Conservation (phyloP, 2,113 vertebrate species). For the Martes martes region DNA sequence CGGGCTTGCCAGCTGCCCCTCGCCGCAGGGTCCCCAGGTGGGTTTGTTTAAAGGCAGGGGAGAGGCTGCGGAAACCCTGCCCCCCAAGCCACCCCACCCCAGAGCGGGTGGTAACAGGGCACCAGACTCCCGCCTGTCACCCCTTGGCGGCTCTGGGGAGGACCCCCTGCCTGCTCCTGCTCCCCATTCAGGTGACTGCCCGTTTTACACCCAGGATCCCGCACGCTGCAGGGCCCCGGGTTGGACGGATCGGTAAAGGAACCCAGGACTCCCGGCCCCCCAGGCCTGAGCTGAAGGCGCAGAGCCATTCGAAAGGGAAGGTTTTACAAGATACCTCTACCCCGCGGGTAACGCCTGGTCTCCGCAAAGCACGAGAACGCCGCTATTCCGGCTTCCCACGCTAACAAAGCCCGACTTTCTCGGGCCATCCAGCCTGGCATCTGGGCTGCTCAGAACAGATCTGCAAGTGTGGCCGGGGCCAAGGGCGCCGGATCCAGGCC, state of each 20-base stretch:
- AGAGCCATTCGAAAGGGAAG: not conserved
- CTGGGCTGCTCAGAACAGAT: not conserved
- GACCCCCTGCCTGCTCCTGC: not conserved
- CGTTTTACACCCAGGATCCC: too few relatives aligned
- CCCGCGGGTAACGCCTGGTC: not conserved
- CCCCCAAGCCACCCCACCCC: not conserved
- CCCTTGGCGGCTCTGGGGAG: not conserved
- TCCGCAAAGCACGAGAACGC: conserved; percentile 30
- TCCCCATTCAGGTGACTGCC: not conserved
- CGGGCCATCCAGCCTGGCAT: not conserved
- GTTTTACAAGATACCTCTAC: not conserved
- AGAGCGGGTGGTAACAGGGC: not conserved
- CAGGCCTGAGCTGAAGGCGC: not conserved
- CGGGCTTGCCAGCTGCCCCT: not conserved
- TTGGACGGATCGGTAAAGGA: not conserved
- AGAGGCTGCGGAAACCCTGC: not conserved
- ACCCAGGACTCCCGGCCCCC: not conserved
- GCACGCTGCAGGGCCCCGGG: not conserved
- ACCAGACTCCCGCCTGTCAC: not conserved
- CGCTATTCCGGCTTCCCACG: conserved; percentile 7
- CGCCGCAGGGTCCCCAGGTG: accelerated
- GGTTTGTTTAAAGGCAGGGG: not conserved
- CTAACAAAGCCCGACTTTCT: conserved; percentile 58
- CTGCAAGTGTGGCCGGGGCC: not conserved
- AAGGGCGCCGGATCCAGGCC: not conserved